Evolutionary conservation across 2,888 invertebrate species (phyloP).

Genomic region (Bembecia ichneumoniformis): DNA sequence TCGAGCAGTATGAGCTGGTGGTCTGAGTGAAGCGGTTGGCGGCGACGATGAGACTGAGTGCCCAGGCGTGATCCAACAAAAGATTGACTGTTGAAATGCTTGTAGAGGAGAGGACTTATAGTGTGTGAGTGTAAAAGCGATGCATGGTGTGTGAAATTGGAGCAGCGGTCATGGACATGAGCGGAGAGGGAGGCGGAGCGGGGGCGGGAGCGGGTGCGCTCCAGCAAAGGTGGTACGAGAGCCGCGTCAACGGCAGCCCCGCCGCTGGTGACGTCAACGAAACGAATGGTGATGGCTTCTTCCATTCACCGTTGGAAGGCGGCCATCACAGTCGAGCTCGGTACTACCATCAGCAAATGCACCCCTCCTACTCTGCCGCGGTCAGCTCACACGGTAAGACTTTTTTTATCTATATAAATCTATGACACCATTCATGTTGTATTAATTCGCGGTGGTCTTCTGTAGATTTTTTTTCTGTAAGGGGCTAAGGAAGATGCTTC

Average conservation of each 20-base stretch:
- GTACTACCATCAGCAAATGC: constrained; percentile 73
- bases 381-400: constrained; percentile 67
- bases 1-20: constrained; percentile 38
- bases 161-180: constrained; percentile 66
- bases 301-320: constrained; percentile 70
- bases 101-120: constrained; percentile 59
- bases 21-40: constrained; percentile 11
- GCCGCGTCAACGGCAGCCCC: constrained; percentile 69
- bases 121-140: constrained; percentile 64
- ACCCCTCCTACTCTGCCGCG: constrained; percentile 68
- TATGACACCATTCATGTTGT: no score
- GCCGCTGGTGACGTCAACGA: constrained; percentile 62
- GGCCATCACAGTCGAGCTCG: constrained; percentile 69
- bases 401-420: no score
- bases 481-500: no score
- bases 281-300: constrained; percentile 68
- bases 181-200: constrained; percentile 58
- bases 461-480: no score
- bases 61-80: constrained; percentile 19
- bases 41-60: constrained; percentile 34
- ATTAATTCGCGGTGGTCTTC: no score
- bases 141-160: constrained; percentile 71
- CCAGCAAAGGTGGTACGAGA: constrained; percentile 72
- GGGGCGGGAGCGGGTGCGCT: constrained; percentile 54
- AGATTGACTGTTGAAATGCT: constrained; percentile 48